A percentile compares a stretch with the other conserved stretches of the same genome.
Evolutionary conservation across 2,113 vertebrate species (phyloP).

Genomic region (Scopus umbretta): DNA sequence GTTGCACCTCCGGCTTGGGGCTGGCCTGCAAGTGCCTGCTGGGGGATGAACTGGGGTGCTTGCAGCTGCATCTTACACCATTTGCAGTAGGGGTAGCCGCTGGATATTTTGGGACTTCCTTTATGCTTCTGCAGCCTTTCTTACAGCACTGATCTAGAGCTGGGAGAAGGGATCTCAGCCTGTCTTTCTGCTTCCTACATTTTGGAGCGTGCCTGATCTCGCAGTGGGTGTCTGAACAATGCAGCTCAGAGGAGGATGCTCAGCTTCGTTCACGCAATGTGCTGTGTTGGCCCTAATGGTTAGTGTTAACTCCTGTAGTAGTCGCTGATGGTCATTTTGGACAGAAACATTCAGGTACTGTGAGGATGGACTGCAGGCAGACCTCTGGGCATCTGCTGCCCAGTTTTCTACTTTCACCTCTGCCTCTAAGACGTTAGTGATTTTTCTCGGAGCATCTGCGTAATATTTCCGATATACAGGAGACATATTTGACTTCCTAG

Average conservation of each 20-base stretch:
- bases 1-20: not conserved
- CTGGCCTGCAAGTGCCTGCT: not conserved
- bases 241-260: not conserved
- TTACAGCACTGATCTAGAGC: not conserved
- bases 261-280: not conserved
- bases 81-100: not conserved
- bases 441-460: not conserved
- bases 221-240: not conserved
- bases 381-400: not conserved
- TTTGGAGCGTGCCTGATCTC: not conserved
- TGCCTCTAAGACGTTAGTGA: not conserved
- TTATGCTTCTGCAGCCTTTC: not conserved
- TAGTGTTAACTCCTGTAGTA: not conserved
- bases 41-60: no score
- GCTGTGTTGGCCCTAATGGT: not conserved
- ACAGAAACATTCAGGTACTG: not conserved
- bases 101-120: not conserved
- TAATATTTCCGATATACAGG: not conserved
- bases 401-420: not conserved
- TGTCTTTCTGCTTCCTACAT: not conserved
- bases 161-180: not conserved
- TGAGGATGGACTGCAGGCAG: not conserved
- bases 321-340: not conserved
- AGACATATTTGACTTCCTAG: not conserved
- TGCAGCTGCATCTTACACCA: not conserved